Base-by-base conservation (phyloP, 2,797 vertebrate species). In the Botia almorhae region DNA sequence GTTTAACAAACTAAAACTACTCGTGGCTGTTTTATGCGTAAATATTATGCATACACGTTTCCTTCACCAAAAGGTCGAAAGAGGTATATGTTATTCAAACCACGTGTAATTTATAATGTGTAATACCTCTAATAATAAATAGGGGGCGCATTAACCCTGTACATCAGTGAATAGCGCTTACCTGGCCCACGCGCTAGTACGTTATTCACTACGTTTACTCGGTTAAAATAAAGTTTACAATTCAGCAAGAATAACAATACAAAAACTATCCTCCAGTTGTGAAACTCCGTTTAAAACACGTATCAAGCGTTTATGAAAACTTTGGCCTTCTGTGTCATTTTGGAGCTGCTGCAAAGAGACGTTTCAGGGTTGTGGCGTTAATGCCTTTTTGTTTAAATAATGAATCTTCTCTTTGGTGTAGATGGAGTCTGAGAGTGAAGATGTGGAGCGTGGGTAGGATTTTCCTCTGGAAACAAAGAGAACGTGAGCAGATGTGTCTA, bases 401-500 rank as follows among this genome's bases (percentile, higher is more conserved):
- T 94, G 94, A 90, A 94, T 94, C 90, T 92, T 93, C 92, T 93
- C 89, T 94, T 94, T 94, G 92, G 91, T 93, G 91, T 93, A 93
- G 92, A 91, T 92, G 92, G 92, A 92, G 94, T 94, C 93, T 93
- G 91, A 91, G 91, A 93, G 94, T 94, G 90, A 89, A 94, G 92
- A 93, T 94, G 92, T 95, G 94, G 95, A 92, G 94, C 94, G 92
- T 93, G 93, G 92, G 90, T 91, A 91, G 92, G 91, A 89, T 85
- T 92, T 83, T 91, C 89, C 92, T 87, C 93, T 95, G 93, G 92
- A 94, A 94, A 93, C 95, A 94, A 94, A 93, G 93, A 94, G 94
- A 94, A 91, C 91, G 93, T 92, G 93, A 87, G 93, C 94, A 94
- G 95, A 94, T 95, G 93, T 91, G 92, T 94, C 93, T 95, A 93